Evolutionary conservation across 2,888 invertebrate species (phyloP), one percentile per base, ranked within the genome.

Genomic region (Cosmia trapezina): DNA sequence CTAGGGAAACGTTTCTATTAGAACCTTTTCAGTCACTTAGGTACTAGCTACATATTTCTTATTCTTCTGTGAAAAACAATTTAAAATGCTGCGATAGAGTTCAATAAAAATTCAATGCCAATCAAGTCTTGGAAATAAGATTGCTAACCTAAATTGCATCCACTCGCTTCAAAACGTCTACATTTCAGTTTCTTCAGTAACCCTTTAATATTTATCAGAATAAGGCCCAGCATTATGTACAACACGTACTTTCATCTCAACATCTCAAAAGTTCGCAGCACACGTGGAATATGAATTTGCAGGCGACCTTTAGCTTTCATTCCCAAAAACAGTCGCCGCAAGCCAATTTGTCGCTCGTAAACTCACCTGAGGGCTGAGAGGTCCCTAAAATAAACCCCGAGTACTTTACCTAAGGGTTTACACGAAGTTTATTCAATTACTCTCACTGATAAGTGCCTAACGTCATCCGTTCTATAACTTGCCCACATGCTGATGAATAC

Each of bases 291-390:
- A 78, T 63, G 56, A 71, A 72, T 71, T 75, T 63, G 54, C n/a
- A 33, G 57, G 9, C 51, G 73, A 79, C 73, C 69, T 76, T 76
- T 49, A 59, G 62, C 59, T 71, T 57, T 68, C 56, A 72, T 73
- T 54, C 49, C 57, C 59, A 76, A 76, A 85, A 78, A 60, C 57
- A 57, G 66, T 73, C 62, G 54, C 59, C 67, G 37, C 73, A 63
- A 53, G 51, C 54, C 68, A 82, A 84, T 86, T 88, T 84, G 80
- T 74, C 59, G 80, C 63, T 84, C 85, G 76, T 89, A 87, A 89
- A 89, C 70, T 75, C 83, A 85, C 85, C 84, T 85, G 76, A 75
- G 72, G 73, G 33, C 69, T 69, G 63, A 68, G 65, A 65, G 65
- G 47, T 56, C 65, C 63, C 70, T 78, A 71, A 76, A 81, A 84